phyloP scores from a whole-genome alignment of 2,797 vertebrate genomes.

The Schizopygopsis malacanthus region DNA sequence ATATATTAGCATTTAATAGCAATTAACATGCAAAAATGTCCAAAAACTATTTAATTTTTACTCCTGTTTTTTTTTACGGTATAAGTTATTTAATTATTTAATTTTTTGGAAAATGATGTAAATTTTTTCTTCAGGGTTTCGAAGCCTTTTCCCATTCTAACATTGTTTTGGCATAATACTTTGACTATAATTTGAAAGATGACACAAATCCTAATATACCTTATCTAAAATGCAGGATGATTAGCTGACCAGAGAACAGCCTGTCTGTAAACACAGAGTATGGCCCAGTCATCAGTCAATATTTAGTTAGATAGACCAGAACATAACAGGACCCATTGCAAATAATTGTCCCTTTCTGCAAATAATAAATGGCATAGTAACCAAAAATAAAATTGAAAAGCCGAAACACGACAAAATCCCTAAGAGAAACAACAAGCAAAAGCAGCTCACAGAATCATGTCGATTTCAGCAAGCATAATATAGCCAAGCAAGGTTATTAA shows the following conservation, averaged over 20 bases:
- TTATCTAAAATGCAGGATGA: background rate
- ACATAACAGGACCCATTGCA: background rate
- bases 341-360: background rate
- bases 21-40: too few relatives aligned
- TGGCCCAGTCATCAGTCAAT: constrained; percentile 4
- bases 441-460: constrained; percentile 24
- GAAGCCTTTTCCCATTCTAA: background rate
- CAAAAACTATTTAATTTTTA: too few relatives aligned
- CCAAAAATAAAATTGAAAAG: constrained; percentile 38
- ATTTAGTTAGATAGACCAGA: constrained; percentile 5
- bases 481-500: constrained; percentile 44
- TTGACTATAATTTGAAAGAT: background rate
- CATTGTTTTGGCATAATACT: background rate
- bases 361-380: background rate
- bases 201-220: background rate
- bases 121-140: background rate
- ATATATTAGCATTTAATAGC: too few relatives aligned
- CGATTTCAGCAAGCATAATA: constrained; percentile 32
- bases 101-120: too few relatives aligned
- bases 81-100: too few relatives aligned
- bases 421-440: constrained; percentile 5
- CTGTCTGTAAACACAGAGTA: constrained; percentile 4
- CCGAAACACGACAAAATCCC: background rate
- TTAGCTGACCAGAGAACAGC: background rate
- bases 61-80: too few relatives aligned